Evolutionary conservation across 2,797 vertebrate species (phyloP), one percentile per base, ranked within the genome.

Genomic region (Botia kubotai): DNA sequence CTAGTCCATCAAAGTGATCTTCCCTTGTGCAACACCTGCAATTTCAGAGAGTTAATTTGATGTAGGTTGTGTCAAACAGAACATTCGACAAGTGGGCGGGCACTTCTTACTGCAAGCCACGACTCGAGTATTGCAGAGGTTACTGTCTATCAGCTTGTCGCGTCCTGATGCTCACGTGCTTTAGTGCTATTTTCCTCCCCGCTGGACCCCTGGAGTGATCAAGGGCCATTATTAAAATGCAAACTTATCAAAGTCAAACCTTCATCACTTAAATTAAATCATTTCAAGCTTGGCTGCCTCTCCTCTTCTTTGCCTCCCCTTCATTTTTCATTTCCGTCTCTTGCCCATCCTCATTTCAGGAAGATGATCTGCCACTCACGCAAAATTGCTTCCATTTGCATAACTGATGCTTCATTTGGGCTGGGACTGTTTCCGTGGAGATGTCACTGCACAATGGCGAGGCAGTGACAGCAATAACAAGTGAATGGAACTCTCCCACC

Each of bases 181-280:
- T 19, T 26, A 0, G 66, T 53, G 11, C 75, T 74, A 21, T 77
- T 86, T 82, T 87, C 79, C 83, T 81, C 69, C 23, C 66, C 84
- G 81, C 84, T 1, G 1, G 82, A 82, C 78, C 86, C 89, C 90
- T 79, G 76, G 48, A 80, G 88, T 82, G 36, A 86, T 88, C 84
- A 67, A 33, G 63, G 82, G 81, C 89, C 87, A 83, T 87, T 90
- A 90, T 76, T 86, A 87, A 89, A 93, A 92, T 91, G 91, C 89
- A 92, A 93, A 93, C 93, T 89, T 93, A 93, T 93, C 92, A 95
- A 93, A 93, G 93, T 92, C 90, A 90, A 86, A 92, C 88, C 90
- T 89, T 92, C 90, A 90, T 93, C 89, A 86, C 79, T 89, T 88
- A 92, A 94, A 94, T 94, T 88, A 93, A 95, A 95, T 94, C 0